Evolutionary conservation across 1,140 invertebrate species (phyloP).

Genomic region (Pogonomyrmex barbatus): DNA sequence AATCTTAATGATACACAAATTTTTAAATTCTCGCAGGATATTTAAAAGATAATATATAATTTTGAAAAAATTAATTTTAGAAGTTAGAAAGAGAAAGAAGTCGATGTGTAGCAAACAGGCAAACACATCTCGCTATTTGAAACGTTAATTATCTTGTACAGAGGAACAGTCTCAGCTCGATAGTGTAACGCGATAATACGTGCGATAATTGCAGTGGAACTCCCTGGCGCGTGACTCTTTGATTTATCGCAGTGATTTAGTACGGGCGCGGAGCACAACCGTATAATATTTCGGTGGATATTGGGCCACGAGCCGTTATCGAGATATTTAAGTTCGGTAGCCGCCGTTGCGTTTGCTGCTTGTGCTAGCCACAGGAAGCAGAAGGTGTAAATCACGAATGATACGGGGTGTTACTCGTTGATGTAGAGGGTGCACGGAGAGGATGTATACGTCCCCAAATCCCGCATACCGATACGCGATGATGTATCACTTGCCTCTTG

Average conservation of each 20-base stretch:
- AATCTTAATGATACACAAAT: neutral
- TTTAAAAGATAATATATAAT: neutral
- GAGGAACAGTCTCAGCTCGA: neutral
- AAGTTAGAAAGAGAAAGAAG: too few relatives aligned
- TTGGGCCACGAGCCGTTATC: constrained; percentile 37
- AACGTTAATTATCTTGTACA: neutral
- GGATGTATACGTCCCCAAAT: constrained; percentile 61
- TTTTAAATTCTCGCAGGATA: neutral
- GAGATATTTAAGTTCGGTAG: constrained; percentile 54
- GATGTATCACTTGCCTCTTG: constrained; percentile 66
- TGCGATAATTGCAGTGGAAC: constrained; percentile 32
- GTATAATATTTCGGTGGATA: constrained; percentile 60
- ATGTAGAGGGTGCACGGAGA: constrained; percentile 48
- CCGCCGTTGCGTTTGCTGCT: neutral
- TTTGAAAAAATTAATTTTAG: neutral
- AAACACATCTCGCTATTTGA: neutral
- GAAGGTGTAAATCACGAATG: constrained; percentile 75
- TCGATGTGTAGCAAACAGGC: neutral
- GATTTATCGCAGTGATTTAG: constrained; percentile 56
- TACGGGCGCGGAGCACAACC: neutral
- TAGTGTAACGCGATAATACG: constrained; percentile 24
- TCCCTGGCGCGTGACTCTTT: constrained; percentile 11
- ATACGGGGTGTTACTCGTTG: constrained; percentile 71
- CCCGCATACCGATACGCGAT: constrained; percentile 69
- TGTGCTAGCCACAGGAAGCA: constrained; percentile 63